Conservation (phyloP, 1,140 invertebrate genomes). For the Acromyrmex heyeri region DNA sequence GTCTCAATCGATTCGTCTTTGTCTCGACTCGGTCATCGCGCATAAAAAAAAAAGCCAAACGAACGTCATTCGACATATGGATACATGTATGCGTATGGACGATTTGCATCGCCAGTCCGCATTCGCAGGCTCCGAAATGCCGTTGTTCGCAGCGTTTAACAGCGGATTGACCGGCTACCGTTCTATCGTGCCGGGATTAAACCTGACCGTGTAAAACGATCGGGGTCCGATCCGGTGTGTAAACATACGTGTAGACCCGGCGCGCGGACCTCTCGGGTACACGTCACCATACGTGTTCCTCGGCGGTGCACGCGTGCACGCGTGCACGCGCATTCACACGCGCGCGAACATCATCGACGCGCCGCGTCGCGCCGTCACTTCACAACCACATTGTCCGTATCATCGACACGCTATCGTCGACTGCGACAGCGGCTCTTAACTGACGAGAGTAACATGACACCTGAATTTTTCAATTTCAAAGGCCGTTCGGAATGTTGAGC, state of each 20-base stretch:
- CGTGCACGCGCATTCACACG: not conserved
- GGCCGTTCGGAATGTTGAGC: not conserved
- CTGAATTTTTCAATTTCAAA: conserved; percentile 16
- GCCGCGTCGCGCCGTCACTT: conserved; percentile 22
- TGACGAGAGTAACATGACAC: conserved; percentile 13
- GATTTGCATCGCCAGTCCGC: conserved; percentile 17
- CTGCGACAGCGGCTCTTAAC: conserved; percentile 31
- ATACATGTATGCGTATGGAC: not conserved
- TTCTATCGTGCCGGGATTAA: conserved; percentile 60
- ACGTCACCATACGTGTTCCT: conserved; percentile 25
- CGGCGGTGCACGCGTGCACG: conserved; percentile 28
- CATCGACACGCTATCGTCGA: conserved; percentile 25
- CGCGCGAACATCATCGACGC: not conserved
- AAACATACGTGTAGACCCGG: conserved; percentile 65
- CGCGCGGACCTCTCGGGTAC: conserved; percentile 40
- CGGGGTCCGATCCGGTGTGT: conserved; percentile 49
- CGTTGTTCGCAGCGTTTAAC: conserved; percentile 61
- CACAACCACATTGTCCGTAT: conserved; percentile 44
- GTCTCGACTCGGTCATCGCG: not conserved
- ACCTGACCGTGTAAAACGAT: conserved; percentile 60
- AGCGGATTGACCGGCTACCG: conserved; percentile 59
- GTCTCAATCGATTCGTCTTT: not conserved
- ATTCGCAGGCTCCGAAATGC: conserved; percentile 32
- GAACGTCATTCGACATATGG: not conserved
- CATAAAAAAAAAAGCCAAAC: not conserved